Conservation (phyloP, 2,888 invertebrate genomes). For the Cerastoderma edule region DNA sequence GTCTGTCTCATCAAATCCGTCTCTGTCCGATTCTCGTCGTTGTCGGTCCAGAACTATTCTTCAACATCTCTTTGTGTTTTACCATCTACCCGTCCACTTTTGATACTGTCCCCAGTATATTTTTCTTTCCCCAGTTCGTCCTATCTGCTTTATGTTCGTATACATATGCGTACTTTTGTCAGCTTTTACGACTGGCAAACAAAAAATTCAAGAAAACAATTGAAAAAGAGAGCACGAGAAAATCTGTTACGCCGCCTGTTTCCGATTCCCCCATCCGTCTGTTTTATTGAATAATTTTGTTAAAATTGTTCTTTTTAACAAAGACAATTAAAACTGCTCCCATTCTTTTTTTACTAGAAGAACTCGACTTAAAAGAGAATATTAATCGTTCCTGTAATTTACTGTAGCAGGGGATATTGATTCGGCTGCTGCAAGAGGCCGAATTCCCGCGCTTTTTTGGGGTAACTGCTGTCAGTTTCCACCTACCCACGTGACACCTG, state of each 20-base stretch:
- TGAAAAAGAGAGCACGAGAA: not conserved
- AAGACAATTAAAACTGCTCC: constrained; percentile 7
- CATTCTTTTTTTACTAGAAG: not conserved
- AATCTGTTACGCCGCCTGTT: not conserved
- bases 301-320: constrained; percentile 6
- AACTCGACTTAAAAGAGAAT: not conserved
- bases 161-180: too few species aligned
- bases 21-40: too few species aligned
- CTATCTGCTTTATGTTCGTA: too few species aligned
- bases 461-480: constrained; percentile 13
- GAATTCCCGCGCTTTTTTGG: constrained; percentile 43
- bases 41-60: too few species aligned
- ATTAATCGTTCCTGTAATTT: constrained; percentile 21
- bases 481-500: constrained; percentile 27
- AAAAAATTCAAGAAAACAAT: too few species aligned
- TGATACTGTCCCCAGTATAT: too few species aligned
- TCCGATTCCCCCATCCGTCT: not conserved
- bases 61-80: too few species aligned
- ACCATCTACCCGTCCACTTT: too few species aligned
- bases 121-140: too few species aligned
- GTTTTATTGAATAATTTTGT: constrained; percentile 19
- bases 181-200: too few species aligned
- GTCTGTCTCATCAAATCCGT: too few species aligned
- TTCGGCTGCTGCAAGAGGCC: constrained; percentile 31
- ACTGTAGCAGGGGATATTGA: constrained; percentile 15